A percentile compares a stretch with the other conserved stretches of the same genome.
phyloP scores from a whole-genome alignment of 1,140 invertebrate genomes.

The Trachymyrmex cornetzi region DNA sequence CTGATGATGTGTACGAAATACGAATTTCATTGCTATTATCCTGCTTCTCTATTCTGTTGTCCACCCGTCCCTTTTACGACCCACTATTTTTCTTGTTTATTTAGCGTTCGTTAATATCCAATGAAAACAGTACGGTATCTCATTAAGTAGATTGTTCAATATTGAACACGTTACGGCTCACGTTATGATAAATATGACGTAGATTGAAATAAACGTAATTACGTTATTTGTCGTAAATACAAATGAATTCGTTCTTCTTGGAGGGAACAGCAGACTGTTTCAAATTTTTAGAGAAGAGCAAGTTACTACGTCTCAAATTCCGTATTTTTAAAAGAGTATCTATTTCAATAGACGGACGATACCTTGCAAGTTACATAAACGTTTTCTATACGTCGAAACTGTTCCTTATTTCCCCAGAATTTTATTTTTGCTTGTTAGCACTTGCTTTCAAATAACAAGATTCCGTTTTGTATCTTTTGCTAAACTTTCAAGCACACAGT shows the following conservation, averaged over 20 bases:
- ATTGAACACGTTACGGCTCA: background rate
- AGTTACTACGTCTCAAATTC: background rate
- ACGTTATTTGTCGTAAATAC: background rate
- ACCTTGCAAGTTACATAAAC: background rate
- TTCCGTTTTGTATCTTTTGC: constrained; percentile 9
- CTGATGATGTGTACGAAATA: constrained; percentile 17
- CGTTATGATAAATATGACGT: background rate
- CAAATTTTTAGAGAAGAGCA: background rate
- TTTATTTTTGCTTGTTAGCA: constrained; percentile 25
- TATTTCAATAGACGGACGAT: background rate
- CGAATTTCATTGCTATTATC: constrained; percentile 36
- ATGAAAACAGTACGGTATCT: constrained; percentile 21
- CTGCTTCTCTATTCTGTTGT: background rate
- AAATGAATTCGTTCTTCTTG: background rate
- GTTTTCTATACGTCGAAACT: background rate
- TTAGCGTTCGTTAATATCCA: constrained; percentile 47
- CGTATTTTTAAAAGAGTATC: constrained; percentile 19
- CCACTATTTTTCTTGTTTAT: constrained; percentile 35
- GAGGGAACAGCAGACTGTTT: background rate
- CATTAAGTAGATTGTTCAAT: constrained; percentile 33
- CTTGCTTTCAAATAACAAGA: background rate
- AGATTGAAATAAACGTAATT: constrained; percentile 22
- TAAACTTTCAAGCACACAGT: constrained; percentile 7
- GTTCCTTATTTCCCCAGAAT: background rate
- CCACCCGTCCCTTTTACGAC: background rate